A percentile compares a stretch with the other conserved stretches of the same genome.
These are phyloP conservation scores for Crotalus horridus DNA, from an alignment of 2,113 vertebrate species.

Conservation along the genomic window DNA sequence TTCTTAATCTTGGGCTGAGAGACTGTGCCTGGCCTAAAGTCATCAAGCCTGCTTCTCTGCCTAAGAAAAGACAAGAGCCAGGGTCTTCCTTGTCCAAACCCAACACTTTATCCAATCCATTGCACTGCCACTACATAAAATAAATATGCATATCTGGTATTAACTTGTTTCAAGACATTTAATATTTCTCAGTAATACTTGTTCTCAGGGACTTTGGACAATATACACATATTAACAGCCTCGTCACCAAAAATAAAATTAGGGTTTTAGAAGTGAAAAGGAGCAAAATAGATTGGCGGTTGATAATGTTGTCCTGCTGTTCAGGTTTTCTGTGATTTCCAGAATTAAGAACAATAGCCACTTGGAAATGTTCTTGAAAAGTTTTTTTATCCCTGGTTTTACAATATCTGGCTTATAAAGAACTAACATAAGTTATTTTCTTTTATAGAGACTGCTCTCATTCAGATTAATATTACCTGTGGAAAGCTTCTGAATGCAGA, in stretches of 20 bases:
- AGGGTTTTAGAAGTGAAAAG: neutral
- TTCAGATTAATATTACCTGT: slow-evolving; percentile 81
- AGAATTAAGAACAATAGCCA: neutral
- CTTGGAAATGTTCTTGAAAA: neutral
- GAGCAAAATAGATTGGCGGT: neutral
- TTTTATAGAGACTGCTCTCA: slow-evolving; percentile 77
- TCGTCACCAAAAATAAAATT: neutral
- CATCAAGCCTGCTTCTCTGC: too few relatives aligned
- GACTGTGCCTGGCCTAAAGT: too few relatives aligned
- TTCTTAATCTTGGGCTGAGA: too few relatives aligned
- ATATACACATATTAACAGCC: neutral
- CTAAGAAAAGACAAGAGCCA: too few relatives aligned
- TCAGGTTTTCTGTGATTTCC: neutral
- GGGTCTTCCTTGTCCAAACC: too few relatives aligned
- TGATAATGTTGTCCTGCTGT: neutral
- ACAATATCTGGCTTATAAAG: neutral
- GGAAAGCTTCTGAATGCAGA: slow-evolving; percentile 74
- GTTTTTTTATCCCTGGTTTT: neutral
- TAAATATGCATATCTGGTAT: neutral
- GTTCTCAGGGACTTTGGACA: neutral
- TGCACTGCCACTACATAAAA: neutral
- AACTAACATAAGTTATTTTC: slow-evolving; percentile 10
- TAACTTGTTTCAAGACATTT: neutral
- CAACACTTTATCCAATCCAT: neutral
- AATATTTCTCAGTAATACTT: neutral